Evolutionary conservation across 2,888 invertebrate genomes (phyloP).

Genomic region (Drosophila macrospina): DNA sequence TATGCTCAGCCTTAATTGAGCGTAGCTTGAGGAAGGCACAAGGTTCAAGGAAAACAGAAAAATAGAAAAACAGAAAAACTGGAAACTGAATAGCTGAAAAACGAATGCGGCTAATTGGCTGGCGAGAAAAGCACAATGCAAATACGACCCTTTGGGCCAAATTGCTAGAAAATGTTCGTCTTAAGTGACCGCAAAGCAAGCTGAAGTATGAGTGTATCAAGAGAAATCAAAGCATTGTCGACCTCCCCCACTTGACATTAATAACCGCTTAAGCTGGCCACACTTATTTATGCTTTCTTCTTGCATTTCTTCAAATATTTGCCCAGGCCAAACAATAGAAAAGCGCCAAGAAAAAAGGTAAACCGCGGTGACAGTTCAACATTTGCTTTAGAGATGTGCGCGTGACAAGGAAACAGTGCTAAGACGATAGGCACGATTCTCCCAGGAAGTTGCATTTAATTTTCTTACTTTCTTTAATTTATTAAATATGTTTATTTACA

Average conservation of each 20-base stretch:
- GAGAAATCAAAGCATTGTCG: conserved; percentile 47
- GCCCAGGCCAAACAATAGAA: conserved; percentile 58
- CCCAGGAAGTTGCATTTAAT: no score
- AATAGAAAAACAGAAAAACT: conserved; percentile 8
- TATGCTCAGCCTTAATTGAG: conserved; percentile 70
- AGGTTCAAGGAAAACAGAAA: not conserved
- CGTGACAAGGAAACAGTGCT: not conserved
- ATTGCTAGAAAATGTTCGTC: conserved; percentile 39
- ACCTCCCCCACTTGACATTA: conserved; percentile 72
- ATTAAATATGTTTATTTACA: no score
- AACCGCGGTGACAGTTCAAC: conserved; percentile 32
- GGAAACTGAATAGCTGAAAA: conserved; percentile 14
- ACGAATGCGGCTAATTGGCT: conserved; percentile 64
- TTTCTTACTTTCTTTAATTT: no score
- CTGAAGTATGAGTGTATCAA: conserved; percentile 41
- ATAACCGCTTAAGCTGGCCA: conserved; percentile 62
- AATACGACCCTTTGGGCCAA: conserved; percentile 25
- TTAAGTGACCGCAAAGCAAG: conserved; percentile 63
- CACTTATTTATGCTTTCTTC: conserved; percentile 67
- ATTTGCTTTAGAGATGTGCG: conserved; percentile 15
- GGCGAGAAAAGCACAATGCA: conserved; percentile 59
- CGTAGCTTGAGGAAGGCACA: conserved; percentile 30
- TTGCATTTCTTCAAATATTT: conserved; percentile 76
- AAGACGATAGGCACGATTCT: not conserved
- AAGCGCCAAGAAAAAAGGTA: conserved; percentile 45